A percentile compares a stretch with the other conserved stretches of the same genome.
phyloP scores from a whole-genome alignment of 2,888 invertebrate species.

The Cosmia pyralina region DNA sequence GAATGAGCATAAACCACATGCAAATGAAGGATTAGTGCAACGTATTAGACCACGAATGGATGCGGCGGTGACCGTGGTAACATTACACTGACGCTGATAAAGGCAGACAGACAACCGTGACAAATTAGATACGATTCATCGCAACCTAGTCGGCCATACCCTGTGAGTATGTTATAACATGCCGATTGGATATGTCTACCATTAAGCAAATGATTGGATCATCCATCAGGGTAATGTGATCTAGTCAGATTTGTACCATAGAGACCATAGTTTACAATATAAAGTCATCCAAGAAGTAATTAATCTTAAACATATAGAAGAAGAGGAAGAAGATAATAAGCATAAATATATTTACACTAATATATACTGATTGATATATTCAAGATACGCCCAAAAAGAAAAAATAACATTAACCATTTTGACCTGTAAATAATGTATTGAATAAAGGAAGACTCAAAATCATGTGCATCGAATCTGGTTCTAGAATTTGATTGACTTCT shows the following conservation, averaged over 20 bases:
- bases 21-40: conserved; percentile 59
- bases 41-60: conserved; percentile 54
- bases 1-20: conserved; percentile 52
- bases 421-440: background rate
- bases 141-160: background rate
- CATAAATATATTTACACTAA: background rate
- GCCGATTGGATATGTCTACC: background rate
- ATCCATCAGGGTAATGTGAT: conserved; percentile 19
- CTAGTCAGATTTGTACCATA: conserved; percentile 20
- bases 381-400: background rate
- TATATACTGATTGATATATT: background rate
- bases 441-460: conserved; percentile 2
- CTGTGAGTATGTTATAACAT: background rate
- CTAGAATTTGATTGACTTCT: background rate
- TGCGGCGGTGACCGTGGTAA: conserved; percentile 31
- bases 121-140: conserved; percentile 11
- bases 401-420: background rate
- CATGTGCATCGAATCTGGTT: conserved; percentile 10
- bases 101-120: background rate
- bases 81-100: conserved; percentile 26
- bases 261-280: conserved; percentile 17
- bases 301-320: conserved; percentile 19
- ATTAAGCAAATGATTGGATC: background rate
- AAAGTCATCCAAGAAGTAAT: conserved; percentile 12
- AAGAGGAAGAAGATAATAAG: conserved; percentile 1